These are phyloP conservation scores for Poeciliopsis occidentalis DNA, from an alignment of 2,113 vertebrate genomes.

Conservation along the genomic window DNA sequence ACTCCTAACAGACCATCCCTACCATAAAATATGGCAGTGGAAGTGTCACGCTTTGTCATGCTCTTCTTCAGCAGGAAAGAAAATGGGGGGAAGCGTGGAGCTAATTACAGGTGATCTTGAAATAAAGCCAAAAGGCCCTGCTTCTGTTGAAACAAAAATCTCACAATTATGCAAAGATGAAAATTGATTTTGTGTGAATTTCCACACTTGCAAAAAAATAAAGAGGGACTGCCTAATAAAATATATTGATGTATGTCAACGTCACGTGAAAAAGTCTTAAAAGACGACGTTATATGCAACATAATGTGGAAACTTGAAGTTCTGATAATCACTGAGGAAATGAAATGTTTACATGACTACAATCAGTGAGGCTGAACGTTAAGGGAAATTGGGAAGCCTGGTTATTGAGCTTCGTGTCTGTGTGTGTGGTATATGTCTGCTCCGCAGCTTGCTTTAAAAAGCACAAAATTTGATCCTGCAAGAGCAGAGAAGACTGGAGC, in stretches of 20 bases:
- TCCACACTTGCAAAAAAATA: too few relatives aligned
- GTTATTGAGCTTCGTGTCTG: constrained; percentile 26
- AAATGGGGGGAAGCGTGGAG: too few relatives aligned
- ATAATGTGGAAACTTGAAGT: background rate
- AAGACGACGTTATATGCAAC: background rate
- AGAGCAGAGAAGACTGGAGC: constrained; percentile 22
- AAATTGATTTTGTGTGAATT: too few relatives aligned
- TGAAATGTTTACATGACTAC: constrained; percentile 4
- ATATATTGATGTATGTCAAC: background rate
- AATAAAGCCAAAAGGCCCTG: too few relatives aligned
- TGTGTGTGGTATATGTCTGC: constrained; percentile 33
- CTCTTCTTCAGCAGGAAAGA: too few relatives aligned
- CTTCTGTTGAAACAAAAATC: too few relatives aligned
- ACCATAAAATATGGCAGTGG: too few relatives aligned
- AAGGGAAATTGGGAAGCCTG: constrained; percentile 2
- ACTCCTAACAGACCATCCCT: too few relatives aligned
- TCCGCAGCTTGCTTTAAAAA: constrained; percentile 29
- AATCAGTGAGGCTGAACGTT: constrained; percentile 27
- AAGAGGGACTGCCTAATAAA: background rate
- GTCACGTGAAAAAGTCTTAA: background rate
- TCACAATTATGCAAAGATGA: too few relatives aligned
- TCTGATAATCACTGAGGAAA: background rate
- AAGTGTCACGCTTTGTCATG: too few relatives aligned
- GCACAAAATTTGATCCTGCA: constrained; percentile 12
- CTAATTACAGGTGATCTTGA: too few relatives aligned